Percentiles rank a stretch among this genome's conserved stretches.
These are phyloP conservation scores for Microctonus hyperodae DNA, from an alignment of 2,888 invertebrate species.

Conservation along the genomic window DNA sequence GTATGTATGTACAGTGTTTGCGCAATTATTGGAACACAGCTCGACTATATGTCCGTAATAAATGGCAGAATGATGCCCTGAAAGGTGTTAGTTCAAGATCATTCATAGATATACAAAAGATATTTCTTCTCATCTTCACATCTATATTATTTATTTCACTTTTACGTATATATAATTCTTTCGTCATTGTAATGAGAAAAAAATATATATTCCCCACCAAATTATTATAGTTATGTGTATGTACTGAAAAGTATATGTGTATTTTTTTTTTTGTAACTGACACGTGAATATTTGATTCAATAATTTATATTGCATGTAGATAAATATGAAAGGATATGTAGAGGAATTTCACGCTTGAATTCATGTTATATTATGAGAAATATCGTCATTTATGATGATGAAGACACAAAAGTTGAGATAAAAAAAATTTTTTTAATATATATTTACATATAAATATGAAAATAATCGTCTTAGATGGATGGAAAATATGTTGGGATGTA, in stretches of 20 bases:
- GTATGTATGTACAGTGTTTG: conserved; percentile 45
- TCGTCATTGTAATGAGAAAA: not conserved
- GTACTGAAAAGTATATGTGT: not conserved
- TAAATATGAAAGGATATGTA: not conserved
- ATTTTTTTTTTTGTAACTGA: not conserved
- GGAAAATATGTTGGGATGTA: conserved; percentile 19
- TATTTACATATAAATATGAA: not conserved
- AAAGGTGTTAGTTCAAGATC: conserved; percentile 63
- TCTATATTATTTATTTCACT: conserved; percentile 11
- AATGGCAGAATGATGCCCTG: conserved; percentile 58
- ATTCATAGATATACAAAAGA: conserved; percentile 49
- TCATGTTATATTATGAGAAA: not conserved
- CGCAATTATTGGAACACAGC: conserved; percentile 59
- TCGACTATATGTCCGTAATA: conserved; percentile 55
- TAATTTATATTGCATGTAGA: not conserved
- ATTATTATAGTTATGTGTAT: not conserved
- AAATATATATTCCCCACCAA: not conserved
- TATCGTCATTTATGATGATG: not conserved
- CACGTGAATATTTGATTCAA: not conserved
- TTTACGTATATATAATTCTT: conserved; percentile 1
- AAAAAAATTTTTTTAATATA: not conserved
- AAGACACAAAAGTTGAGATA: not conserved
- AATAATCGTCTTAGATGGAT: not conserved
- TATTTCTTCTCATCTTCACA: conserved; percentile 23
- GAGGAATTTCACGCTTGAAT: not conserved